Evolutionary conservation across 2,797 vertebrate species (phyloP).

Genomic region (Myripristis jacobus): DNA sequence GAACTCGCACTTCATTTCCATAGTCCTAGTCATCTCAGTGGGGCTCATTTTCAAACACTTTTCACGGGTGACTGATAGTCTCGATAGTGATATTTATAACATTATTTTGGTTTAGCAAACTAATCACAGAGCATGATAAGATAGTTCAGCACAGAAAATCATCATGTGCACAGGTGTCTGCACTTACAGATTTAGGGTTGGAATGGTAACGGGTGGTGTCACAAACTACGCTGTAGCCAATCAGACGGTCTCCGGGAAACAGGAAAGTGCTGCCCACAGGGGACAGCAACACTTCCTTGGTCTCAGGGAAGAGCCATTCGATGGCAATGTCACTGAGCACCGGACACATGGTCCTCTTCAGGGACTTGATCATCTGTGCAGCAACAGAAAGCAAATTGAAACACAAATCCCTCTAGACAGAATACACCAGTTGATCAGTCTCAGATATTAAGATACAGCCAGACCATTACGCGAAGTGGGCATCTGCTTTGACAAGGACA

Average conservation of each 20-base stretch:
- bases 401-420: neutral
- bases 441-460: slow-evolving; percentile 8
- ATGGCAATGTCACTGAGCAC: slow-evolving; percentile 93
- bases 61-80: neutral
- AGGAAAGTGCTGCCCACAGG: slow-evolving; percentile 89
- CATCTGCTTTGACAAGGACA: neutral
- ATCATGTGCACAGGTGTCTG: neutral
- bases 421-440: neutral
- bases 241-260: slow-evolving; percentile 92
- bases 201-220: slow-evolving; percentile 88
- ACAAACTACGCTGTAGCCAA: slow-evolving; percentile 90
- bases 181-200: slow-evolving; percentile 90
- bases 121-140: neutral
- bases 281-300: slow-evolving; percentile 91
- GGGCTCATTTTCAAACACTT: neutral
- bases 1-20: neutral
- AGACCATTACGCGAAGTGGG: slow-evolving; percentile 7
- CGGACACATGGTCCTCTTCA: slow-evolving; percentile 94
- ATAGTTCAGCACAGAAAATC: neutral
- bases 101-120: neutral
- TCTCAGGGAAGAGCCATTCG: slow-evolving; percentile 95
- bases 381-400: neutral
- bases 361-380: slow-evolving; percentile 90
- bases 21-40: neutral
- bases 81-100: neutral